phyloP scores from a whole-genome alignment of 1,140 invertebrate species.

The Danaus melanippus region DNA sequence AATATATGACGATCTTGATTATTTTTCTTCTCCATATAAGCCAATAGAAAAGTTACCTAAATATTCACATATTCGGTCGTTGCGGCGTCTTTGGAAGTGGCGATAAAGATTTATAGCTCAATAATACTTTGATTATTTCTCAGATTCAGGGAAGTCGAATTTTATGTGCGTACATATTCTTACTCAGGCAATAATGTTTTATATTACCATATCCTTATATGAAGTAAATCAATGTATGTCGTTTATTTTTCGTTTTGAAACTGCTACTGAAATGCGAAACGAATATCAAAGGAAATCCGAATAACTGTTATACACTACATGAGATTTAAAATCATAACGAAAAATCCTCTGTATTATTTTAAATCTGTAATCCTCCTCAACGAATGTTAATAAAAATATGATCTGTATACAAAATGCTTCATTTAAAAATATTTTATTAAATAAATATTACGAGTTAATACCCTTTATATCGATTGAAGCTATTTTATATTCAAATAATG shows the following conservation, averaged over 20 bases:
- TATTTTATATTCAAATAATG: no score
- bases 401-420: no score
- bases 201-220: constrained; percentile 9
- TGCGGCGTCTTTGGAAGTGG: constrained; percentile 32
- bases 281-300: no score
- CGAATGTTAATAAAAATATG: no score
- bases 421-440: no score
- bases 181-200: constrained; percentile 49
- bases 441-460: no score
- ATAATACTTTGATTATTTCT: constrained; percentile 64
- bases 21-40: constrained; percentile 28
- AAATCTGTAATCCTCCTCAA: no score
- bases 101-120: constrained; percentile 59
- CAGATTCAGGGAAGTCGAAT: constrained; percentile 50
- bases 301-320: no score
- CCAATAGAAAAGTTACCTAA: constrained; percentile 48
- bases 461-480: no score
- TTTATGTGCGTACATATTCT: constrained; percentile 49
- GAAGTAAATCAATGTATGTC: constrained; percentile 3
- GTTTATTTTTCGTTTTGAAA: constrained; percentile 1
- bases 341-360: neutral
- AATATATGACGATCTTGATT: constrained; percentile 28
- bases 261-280: no score
- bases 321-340: neutral
- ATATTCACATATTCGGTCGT: constrained; percentile 48